Percentiles rank a stretch among this genome's conserved stretches.
These are phyloP conservation scores for Passer domesticus DNA, from an alignment of 2,113 vertebrate species.

Conservation along the genomic window DNA sequence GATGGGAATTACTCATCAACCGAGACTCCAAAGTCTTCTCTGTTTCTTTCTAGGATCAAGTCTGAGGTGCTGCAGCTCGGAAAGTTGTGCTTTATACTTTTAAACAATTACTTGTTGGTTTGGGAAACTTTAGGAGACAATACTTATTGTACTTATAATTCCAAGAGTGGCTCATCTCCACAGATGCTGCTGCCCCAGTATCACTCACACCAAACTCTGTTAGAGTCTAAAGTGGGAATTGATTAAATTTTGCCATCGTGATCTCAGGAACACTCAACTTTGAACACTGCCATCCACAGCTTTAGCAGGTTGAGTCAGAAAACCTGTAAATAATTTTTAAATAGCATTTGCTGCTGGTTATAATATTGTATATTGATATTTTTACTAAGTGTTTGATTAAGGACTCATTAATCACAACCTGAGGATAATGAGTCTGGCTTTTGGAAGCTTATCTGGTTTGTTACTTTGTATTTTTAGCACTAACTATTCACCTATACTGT, in stretches of 20 bases:
- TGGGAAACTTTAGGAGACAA: neutral
- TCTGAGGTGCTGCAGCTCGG: neutral
- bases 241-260: neutral
- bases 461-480: neutral
- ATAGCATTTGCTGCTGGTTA: neutral
- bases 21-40: neutral
- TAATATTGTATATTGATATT: neutral
- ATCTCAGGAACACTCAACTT: neutral
- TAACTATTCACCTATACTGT: neutral
- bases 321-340: constrained; percentile 21
- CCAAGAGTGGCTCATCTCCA: neutral
- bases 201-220: neutral
- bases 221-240: neutral
- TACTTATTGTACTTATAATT: neutral
- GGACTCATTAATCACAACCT: neutral
- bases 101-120: neutral
- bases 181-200: neutral
- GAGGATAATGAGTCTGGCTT: neutral
- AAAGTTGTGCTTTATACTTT: neutral
- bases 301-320: neutral
- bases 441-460: neutral
- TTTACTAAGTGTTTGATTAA: neutral
- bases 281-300: neutral
- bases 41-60: neutral
- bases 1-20: rapidly evolving